Base-by-base conservation (phyloP, 2,888 invertebrate species). In the Drosophila picticornis region DNA sequence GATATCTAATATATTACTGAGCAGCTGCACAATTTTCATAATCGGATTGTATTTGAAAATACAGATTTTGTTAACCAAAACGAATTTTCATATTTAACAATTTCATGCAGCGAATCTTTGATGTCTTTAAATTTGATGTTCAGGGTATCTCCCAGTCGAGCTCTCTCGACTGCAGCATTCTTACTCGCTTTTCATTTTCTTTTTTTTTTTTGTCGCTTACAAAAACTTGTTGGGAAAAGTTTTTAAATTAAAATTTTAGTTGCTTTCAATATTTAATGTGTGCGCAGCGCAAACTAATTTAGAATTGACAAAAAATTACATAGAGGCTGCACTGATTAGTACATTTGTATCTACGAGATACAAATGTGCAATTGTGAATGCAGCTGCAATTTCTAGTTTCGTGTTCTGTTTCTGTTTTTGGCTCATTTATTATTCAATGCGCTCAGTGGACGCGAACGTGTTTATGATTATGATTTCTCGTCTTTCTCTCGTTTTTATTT, bases 391-490 rank as follows among this genome's bases (percentile, higher is more conserved):
- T 38, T 16, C 38, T 36, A 27, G 19, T 65, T 40, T 22, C 57
- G 40, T 72, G 46, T 62, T 57, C 56, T 16, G 57, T 25, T 36
- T 10, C 11, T 72, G 65, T 53, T 71, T 72, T 71, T 71, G 64
- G 66, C 76, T 81, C 81, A 88, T 90, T 61, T 66, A 88, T 88
- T 74, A 90, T 90, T 76, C 66, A 86, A 53, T 69, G 29, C 27
- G 68, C 63, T 52, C 13, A 53, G 34, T 62, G 51, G 53, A 46
- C 56, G 55, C 74, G 65, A 71, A 65, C 72, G 81, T 81, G 81
- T 77, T 72, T 88, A 80, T 76, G 80, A 80, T 84, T 89, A 85
- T 87, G 77, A 87, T 87, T 78, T 74, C 67, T 73, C 56, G 51
- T 79, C 62, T 73, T 71, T 77, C 53, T 25, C 36, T 51, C 31